Conservation (phyloP, 2,888 invertebrate species). For the Orthosia gothica region DNA sequence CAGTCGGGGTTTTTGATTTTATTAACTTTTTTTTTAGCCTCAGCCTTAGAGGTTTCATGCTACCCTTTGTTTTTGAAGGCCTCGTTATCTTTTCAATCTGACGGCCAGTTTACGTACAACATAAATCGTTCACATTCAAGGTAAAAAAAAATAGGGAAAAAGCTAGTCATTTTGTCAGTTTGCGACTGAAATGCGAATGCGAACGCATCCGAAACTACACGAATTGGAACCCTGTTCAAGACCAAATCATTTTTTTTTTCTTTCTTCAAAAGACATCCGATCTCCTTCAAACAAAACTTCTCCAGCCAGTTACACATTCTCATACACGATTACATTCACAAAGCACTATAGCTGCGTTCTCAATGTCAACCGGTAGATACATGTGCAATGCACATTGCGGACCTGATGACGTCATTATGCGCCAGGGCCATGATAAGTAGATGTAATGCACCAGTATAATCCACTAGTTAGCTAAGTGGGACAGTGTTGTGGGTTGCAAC, state of each 20-base stretch:
- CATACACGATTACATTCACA: constrained; percentile 63
- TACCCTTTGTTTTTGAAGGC: too few relatives aligned
- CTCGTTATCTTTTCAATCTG: too few relatives aligned
- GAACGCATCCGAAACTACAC: too few relatives aligned
- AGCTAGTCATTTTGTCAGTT: too few relatives aligned
- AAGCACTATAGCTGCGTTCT: constrained; percentile 43
- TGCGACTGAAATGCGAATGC: too few relatives aligned
- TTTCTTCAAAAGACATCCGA: constrained; percentile 2
- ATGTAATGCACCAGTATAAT: constrained; percentile 51
- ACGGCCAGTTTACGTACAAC: too few relatives aligned
- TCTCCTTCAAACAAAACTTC: constrained; percentile 8
- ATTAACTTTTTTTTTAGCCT: too few relatives aligned
- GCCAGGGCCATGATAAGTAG: constrained; percentile 53
- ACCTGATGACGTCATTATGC: constrained; percentile 68
- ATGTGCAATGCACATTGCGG: constrained; percentile 72
- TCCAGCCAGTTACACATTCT: constrained; percentile 14
- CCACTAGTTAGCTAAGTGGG: constrained; percentile 37
- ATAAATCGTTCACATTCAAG: too few relatives aligned
- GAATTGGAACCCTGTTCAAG: neutral
- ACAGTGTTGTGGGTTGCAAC: constrained; percentile 24
- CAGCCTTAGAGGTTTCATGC: too few relatives aligned
- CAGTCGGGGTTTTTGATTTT: too few relatives aligned
- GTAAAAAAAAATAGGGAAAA: too few relatives aligned
- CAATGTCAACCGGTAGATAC: constrained; percentile 73
- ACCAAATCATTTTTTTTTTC: neutral